A percentile compares a stretch with the other conserved stretches of the same genome.
These are phyloP conservation scores for Antennarius striatus DNA, from an alignment of 2,113 vertebrate species.

Conservation along the genomic window DNA sequence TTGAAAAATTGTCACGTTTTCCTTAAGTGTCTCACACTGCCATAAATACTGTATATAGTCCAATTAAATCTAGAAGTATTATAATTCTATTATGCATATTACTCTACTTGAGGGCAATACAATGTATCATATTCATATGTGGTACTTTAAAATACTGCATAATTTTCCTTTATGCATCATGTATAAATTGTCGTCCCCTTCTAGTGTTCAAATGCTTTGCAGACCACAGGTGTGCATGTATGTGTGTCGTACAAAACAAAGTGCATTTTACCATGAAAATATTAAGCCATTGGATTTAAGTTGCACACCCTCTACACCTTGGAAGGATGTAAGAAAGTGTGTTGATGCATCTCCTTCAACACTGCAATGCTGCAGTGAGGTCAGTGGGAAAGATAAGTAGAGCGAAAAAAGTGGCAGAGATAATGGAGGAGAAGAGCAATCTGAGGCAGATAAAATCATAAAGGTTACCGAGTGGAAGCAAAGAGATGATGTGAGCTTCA, in stretches of 20 bases:
- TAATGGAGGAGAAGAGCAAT: conserved; percentile 24
- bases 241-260: not conserved
- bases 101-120: not conserved
- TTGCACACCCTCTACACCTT: conserved; percentile 51
- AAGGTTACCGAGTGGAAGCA: conserved; percentile 33
- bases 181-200: not conserved
- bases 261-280: conserved; percentile 16
- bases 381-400: conserved; percentile 64
- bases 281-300: conserved; percentile 28
- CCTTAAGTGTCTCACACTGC: not conserved
- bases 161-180: too few species aligned
- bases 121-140: not conserved
- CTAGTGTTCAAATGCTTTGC: conserved; percentile 23
- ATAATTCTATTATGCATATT: not conserved
- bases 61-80: too few species aligned
- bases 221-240: conserved; percentile 21
- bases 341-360: conserved; percentile 60
- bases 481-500: conserved; percentile 31
- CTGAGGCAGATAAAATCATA: not conserved
- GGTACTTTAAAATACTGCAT: not conserved
- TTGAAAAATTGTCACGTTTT: not conserved
- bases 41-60: not conserved
- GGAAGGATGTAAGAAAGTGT: conserved; percentile 30
- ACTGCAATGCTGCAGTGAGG: conserved; percentile 72
- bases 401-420: conserved; percentile 41